A percentile compares a stretch with the other conserved stretches of the same genome.
These are phyloP conservation scores for Nemoura dubitans DNA, from an alignment of 2,888 invertebrate species.

Conservation along the genomic window DNA sequence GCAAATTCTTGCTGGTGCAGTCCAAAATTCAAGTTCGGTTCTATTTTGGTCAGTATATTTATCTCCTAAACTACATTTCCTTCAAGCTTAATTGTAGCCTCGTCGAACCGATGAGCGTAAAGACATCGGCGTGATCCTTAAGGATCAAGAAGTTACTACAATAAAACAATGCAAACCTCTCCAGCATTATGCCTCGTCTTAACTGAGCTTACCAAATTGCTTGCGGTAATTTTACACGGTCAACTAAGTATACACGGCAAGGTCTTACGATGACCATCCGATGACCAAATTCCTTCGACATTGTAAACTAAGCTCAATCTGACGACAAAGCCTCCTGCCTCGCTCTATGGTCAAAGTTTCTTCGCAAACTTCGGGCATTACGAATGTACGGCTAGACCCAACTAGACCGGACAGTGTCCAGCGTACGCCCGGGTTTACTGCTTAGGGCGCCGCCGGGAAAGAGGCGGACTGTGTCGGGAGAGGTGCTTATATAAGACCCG, in stretches of 20 bases:
- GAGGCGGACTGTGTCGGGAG: background rate
- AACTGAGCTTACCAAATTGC: constrained; percentile 4
- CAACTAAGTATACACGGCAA: background rate
- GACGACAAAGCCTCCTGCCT: constrained; percentile 26
- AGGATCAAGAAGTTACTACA: background rate
- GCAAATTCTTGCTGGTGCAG: too few species aligned
- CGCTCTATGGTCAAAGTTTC: background rate
- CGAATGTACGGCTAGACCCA: background rate
- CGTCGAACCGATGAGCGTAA: too few species aligned
- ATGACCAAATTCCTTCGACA: constrained; percentile 47
- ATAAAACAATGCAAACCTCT: background rate
- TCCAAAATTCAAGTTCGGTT: too few species aligned
- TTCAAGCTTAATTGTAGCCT: too few species aligned
- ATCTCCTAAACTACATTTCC: too few species aligned
- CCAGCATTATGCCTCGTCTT: background rate
- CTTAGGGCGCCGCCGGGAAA: background rate
- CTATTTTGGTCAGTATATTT: too few species aligned
- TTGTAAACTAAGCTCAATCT: constrained; percentile 47
- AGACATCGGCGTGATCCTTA: background rate
- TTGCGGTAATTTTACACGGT: background rate
- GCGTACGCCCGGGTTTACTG: background rate
- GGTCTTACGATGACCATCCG: constrained; percentile 21
- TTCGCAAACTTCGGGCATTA: constrained; percentile 4
- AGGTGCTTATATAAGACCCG: background rate
- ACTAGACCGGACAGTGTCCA: background rate